These are phyloP conservation scores for Pedicia rivosa DNA, from an alignment of 2,888 invertebrate genomes.

Conservation along the genomic window DNA sequence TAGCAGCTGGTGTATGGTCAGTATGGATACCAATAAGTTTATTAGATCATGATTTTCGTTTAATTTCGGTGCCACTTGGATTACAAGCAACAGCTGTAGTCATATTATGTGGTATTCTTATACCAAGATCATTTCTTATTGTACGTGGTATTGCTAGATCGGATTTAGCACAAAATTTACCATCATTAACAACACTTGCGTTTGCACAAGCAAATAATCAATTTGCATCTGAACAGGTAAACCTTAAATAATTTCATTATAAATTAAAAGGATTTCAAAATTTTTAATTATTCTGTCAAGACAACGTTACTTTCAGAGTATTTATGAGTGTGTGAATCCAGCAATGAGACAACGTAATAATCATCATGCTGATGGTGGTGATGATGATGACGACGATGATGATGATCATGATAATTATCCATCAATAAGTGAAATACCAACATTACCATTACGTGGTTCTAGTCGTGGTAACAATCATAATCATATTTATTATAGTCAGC, in stretches of 20 bases:
- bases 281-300: not conserved
- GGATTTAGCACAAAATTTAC: conserved; percentile 37
- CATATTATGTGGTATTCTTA: conserved; percentile 44
- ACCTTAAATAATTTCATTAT: not conserved
- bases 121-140: conserved; percentile 53
- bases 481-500: conserved; percentile 5
- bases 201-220: conserved; percentile 30
- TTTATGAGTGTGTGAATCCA: conserved; percentile 41
- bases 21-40: conserved; percentile 41
- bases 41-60: conserved; percentile 36
- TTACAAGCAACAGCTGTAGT: conserved; percentile 44
- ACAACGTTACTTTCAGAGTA: conserved; percentile 29
- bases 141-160: conserved; percentile 43
- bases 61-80: conserved; percentile 42
- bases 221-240: conserved; percentile 30
- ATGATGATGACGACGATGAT: conserved; percentile 7
- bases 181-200: conserved; percentile 32
- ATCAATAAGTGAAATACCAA: conserved; percentile 31
- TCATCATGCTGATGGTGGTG: conserved; percentile 6
- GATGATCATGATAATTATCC: conserved; percentile 6
- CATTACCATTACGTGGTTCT: conserved; percentile 26
- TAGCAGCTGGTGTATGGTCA: conserved; percentile 40
- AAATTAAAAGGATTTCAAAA: not conserved
- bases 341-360: conserved; percentile 28
- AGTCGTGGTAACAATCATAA: conserved; percentile 8